phyloP scores from a whole-genome alignment of 37 sponge, comb jelly and placozoan species.

The Amphimedon queenslandica region DNA sequence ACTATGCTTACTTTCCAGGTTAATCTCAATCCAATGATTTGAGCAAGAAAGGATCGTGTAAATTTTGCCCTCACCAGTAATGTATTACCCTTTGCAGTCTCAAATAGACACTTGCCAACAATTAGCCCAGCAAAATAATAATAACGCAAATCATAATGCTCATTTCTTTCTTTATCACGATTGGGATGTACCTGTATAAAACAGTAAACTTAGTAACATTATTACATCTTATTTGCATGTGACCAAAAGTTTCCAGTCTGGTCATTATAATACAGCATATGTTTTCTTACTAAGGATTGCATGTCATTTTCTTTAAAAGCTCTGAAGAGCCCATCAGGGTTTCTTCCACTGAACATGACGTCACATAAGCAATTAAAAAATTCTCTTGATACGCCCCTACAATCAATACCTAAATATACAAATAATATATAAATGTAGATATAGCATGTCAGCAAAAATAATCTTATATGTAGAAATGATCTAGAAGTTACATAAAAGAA shows the following conservation, averaged over 20 bases:
- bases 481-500: no score
- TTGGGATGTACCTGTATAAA: constrained; percentile 59
- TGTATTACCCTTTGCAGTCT: constrained; percentile 66
- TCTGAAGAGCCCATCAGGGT: constrained; percentile 27
- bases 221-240: neutral
- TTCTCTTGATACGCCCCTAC: constrained; percentile 56
- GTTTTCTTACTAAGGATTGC: constrained; percentile 32
- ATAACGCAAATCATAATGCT: constrained; percentile 27
- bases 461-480: no score
- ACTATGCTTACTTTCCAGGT: constrained; percentile 47
- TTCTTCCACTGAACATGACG: constrained; percentile 21
- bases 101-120: constrained; percentile 92
- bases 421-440: no score
- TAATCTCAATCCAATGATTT: constrained; percentile 86
- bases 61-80: constrained; percentile 78
- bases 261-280: neutral
- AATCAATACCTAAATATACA: constrained; percentile 38
- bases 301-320: constrained; percentile 37
- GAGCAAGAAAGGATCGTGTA: constrained; percentile 91
- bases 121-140: constrained; percentile 83
- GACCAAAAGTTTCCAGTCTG: no score
- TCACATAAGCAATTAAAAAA: constrained; percentile 29
- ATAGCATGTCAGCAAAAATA: no score
- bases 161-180: constrained; percentile 18
- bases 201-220: neutral